phyloP scores from a whole-genome alignment of 35 echinoderm and acorn worm genomes.

The Diadema setosum region DNA sequence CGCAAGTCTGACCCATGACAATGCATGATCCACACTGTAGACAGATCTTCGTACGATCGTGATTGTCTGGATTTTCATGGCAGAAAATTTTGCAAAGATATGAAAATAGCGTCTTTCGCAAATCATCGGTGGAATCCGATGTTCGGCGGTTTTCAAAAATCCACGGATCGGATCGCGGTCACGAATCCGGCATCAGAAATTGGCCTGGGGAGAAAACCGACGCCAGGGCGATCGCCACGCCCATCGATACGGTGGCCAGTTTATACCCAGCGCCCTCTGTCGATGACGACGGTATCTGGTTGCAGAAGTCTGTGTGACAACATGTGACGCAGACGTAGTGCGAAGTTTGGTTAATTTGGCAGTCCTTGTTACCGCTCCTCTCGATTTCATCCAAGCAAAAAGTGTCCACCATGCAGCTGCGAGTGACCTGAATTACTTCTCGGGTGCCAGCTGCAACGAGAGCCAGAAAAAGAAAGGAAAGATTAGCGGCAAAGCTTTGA shows the following conservation, averaged over 20 bases:
- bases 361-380: not conserved
- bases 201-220: not conserved
- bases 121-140: too few relatives aligned
- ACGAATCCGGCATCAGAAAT: not conserved
- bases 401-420: not conserved
- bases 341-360: not conserved
- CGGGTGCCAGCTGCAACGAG: not conserved
- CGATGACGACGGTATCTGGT: not conserved
- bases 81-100: too few relatives aligned
- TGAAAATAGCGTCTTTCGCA: too few relatives aligned
- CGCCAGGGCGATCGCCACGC: not conserved
- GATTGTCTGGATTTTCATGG: too few relatives aligned
- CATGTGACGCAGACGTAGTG: not conserved
- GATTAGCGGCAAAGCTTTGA: not conserved
- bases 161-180: not conserved
- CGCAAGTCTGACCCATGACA: too few relatives aligned
- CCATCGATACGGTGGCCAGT: not conserved
- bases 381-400: not conserved
- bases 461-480: not conserved
- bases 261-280: not conserved
- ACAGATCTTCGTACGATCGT: too few relatives aligned
- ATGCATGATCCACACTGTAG: too few relatives aligned
- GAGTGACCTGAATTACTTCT: not conserved
- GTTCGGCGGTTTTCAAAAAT: too few relatives aligned
- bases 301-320: not conserved